Evolutionary conservation across 2,888 invertebrate genomes (phyloP).

Genomic region (Chironomus tentans): DNA sequence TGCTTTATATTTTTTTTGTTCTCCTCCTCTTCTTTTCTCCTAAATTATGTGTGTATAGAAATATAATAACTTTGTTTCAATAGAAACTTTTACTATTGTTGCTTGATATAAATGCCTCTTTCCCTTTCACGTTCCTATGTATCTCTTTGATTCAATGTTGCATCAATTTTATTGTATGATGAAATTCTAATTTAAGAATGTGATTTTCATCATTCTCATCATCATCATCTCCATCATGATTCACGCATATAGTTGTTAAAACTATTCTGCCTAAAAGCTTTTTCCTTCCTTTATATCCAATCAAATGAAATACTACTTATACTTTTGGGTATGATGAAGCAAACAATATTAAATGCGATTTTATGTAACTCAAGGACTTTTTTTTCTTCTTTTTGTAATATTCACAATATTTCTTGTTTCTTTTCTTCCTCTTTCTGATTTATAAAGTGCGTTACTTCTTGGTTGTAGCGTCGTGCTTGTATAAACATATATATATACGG

Average conservation of each 20-base stretch:
- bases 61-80: neutral
- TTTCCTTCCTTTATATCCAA: neutral
- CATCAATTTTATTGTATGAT: neutral
- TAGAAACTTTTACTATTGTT: neutral
- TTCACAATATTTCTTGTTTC: neutral
- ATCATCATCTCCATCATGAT: neutral
- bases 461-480: neutral
- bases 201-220: neutral
- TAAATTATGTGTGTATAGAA: too few relatives aligned
- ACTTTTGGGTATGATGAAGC: neutral
- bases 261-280: neutral
- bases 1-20: neutral
- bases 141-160: neutral
- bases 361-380: neutral
- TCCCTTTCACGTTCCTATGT: neutral
- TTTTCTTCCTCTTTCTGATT: neutral
- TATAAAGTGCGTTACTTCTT: neutral
- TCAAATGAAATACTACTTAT: too few relatives aligned
- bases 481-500: neutral
- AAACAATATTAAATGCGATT: neutral
- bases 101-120: neutral
- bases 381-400: neutral
- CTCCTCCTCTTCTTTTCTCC: neutral
- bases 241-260: too few relatives aligned
- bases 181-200: neutral